Evolutionary conservation across 2,888 invertebrate genomes (phyloP).

Genomic region (Blastobasis lacticolella): DNA sequence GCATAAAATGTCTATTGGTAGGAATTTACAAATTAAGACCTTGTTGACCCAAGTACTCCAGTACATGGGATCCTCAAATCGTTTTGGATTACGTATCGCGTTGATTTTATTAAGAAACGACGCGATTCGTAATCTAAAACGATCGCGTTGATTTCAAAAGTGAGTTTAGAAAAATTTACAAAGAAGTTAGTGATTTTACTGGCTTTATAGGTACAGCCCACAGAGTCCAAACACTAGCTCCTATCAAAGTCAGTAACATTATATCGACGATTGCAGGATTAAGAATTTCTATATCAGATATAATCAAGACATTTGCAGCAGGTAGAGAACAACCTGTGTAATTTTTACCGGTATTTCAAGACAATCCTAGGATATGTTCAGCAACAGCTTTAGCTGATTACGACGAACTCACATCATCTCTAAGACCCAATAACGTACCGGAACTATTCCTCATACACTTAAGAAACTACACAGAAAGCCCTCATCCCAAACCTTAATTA

Average conservation of each 20-base stretch:
- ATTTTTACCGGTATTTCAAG: not conserved
- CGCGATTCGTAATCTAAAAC: too few species aligned
- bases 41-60: too few species aligned
- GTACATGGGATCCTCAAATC: not conserved
- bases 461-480: too few species aligned
- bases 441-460: too few species aligned
- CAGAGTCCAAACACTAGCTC: not conserved
- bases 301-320: not conserved
- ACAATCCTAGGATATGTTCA: slow-evolving; percentile 4
- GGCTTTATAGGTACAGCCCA: not conserved
- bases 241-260: not conserved
- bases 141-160: not conserved
- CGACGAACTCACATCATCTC: too few species aligned
- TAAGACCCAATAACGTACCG: too few species aligned
- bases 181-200: not conserved
- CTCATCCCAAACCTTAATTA: too few species aligned
- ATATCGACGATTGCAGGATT: not conserved
- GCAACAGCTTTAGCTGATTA: slow-evolving; percentile 1
- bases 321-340: slow-evolving; percentile 6
- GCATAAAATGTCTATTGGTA: too few species aligned
- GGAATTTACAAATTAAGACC: too few species aligned
- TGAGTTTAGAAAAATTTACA: not conserved
- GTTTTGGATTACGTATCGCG: not conserved
- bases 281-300: not conserved
- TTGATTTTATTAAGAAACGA: too few species aligned